A percentile compares a stretch with the other conserved stretches of the same genome.
Evolutionary conservation across 2,888 invertebrate species (phyloP).

Genomic region (Cheiracanthium punctorium): DNA sequence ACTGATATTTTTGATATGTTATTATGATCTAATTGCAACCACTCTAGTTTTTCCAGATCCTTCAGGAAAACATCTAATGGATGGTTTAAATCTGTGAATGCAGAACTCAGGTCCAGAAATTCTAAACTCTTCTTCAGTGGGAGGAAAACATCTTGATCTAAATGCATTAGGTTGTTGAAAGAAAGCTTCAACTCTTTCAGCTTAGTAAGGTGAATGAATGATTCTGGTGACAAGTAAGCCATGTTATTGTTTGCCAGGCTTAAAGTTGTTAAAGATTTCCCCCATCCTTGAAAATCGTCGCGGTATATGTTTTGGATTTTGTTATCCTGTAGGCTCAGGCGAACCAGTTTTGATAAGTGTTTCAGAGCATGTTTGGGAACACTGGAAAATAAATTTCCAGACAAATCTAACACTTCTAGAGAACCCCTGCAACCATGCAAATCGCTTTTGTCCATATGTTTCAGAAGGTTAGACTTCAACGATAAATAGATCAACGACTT

Average conservation of each 20-base stretch:
- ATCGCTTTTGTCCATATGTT: conserved; percentile 83
- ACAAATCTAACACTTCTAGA: conserved; percentile 71
- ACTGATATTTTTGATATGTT: conserved; percentile 85
- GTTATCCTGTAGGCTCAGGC: conserved; percentile 72
- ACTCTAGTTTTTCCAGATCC: conserved; percentile 66
- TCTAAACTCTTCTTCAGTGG: conserved; percentile 81
- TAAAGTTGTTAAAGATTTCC: conserved; percentile 87
- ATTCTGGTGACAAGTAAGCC: conserved; percentile 86
- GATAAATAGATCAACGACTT: conserved; percentile 80
- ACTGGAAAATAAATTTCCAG: conserved; percentile 68
- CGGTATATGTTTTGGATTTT: conserved; percentile 66
- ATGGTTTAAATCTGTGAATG: conserved; percentile 78
- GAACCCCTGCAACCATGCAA: conserved; percentile 77
- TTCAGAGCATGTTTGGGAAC: conserved; percentile 70
- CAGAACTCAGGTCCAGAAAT: conserved; percentile 86
- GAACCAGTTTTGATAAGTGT: conserved; percentile 51
- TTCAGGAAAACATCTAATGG: conserved; percentile 43
- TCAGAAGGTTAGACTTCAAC: conserved; percentile 85
- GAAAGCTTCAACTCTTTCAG: conserved; percentile 74
- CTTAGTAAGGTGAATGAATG: conserved; percentile 84
- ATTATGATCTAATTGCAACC: conserved; percentile 80
- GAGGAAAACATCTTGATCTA: conserved; percentile 65
- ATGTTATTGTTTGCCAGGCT: conserved; percentile 94
- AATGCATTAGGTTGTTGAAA: conserved; percentile 72
- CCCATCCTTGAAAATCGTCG: conserved; percentile 88